These are phyloP conservation scores for Caranx melampygus DNA, from an alignment of 2,113 vertebrate genomes.

Conservation along the genomic window DNA sequence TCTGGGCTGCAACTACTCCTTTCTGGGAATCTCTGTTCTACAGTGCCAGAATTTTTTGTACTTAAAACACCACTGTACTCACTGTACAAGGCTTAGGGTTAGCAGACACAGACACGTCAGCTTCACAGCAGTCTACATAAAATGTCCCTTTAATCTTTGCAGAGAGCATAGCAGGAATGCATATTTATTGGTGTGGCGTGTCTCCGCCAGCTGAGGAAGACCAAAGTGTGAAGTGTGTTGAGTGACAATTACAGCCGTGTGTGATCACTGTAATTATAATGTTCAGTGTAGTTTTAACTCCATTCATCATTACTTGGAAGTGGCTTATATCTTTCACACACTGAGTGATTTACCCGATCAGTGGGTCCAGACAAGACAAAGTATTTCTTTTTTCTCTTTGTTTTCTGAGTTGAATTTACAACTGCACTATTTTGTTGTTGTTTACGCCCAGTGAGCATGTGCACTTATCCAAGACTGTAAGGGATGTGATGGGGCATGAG, in stretches of 20 bases:
- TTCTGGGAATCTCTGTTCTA: not conserved
- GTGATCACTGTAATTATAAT: conserved; percentile 76
- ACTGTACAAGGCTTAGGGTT: not conserved
- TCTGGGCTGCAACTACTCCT: not conserved
- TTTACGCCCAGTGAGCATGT: not conserved
- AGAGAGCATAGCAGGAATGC: conserved; percentile 69
- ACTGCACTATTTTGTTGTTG: not conserved
- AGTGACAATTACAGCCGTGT: conserved; percentile 69
- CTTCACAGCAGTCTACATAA: conserved; percentile 39
- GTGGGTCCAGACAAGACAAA: conserved; percentile 17
- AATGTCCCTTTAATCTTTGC: conserved; percentile 63
- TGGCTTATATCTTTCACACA: conserved; percentile 44
- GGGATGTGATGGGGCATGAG: conserved; percentile 11
- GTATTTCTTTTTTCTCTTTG: conserved; percentile 17
- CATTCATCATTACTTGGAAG: conserved; percentile 66
- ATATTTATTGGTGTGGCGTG: conserved; percentile 73
- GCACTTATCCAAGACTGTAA: conserved; percentile 17
- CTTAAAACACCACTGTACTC: not conserved
- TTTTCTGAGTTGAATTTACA: conserved; percentile 33
- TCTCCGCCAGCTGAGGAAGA: conserved; percentile 67
- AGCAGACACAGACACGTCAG: conserved; percentile 43
- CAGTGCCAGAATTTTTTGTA: not conserved
- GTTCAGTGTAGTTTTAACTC: conserved; percentile 50
- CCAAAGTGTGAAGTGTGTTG: conserved; percentile 66
- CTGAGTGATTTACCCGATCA: conserved; percentile 44